A percentile compares a stretch with the other conserved stretches of the same genome.
These are phyloP conservation scores for Aphidius gifuensis DNA, from an alignment of 1,140 invertebrate genomes.

Conservation along the genomic window DNA sequence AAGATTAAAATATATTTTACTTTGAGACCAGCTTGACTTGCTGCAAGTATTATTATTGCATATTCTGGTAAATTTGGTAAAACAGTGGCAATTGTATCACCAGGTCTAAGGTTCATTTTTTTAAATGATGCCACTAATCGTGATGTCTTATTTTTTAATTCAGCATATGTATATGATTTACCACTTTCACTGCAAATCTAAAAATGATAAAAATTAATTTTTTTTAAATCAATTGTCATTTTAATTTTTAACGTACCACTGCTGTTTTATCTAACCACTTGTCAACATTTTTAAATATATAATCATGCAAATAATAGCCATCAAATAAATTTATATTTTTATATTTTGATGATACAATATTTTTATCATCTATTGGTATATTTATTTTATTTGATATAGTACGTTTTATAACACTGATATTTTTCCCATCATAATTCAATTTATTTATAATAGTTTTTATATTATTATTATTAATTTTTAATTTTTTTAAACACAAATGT, in stretches of 20 bases:
- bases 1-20: constrained; percentile 40
- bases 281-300: constrained; percentile 20
- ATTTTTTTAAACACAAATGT: neutral
- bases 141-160: constrained; percentile 58
- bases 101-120: constrained; percentile 62
- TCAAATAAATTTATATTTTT: constrained; percentile 1
- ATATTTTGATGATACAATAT: constrained; percentile 10
- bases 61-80: constrained; percentile 74
- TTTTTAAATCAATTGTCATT: neutral
- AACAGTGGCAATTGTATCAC: constrained; percentile 66
- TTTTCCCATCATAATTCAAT: no score
- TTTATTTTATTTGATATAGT: neutral
- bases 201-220: neutral
- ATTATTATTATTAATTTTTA: no score
- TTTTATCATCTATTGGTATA: neutral
- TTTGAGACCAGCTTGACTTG: constrained; percentile 64
- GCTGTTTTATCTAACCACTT: constrained; percentile 25
- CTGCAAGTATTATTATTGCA: constrained; percentile 62
- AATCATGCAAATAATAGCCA: constrained; percentile 14
- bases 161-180: constrained; percentile 63
- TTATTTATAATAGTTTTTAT: no score
- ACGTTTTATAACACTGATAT: no score
- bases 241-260: constrained; percentile 2
- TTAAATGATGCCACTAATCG: constrained; percentile 63
- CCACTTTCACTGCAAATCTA: constrained; percentile 67